Evolutionary conservation across 2,113 vertebrate genomes (phyloP).

Genomic region (Anguilla japonica): DNA sequence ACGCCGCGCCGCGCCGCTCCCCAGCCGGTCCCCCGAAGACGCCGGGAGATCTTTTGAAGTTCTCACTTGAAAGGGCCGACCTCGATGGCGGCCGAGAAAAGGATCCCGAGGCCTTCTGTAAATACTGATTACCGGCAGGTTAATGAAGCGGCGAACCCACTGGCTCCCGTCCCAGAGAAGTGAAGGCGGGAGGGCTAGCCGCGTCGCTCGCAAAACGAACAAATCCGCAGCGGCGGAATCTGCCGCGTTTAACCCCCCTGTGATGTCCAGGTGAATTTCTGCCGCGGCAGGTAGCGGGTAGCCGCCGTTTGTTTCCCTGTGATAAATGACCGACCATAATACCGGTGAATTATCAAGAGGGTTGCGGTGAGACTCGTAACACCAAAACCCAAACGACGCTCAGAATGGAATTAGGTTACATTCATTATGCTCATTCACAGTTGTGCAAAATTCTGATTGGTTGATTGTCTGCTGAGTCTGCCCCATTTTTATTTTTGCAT

Average conservation of each 20-base stretch:
- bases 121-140: constrained; percentile 70
- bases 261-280: background rate
- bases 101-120: constrained; percentile 57
- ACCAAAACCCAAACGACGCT: background rate
- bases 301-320: background rate
- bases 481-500: background rate
- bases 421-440: background rate
- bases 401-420: background rate
- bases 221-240: background rate
- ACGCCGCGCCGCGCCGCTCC: constrained; percentile 41
- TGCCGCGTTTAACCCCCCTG: background rate
- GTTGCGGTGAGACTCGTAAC: background rate
- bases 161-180: background rate
- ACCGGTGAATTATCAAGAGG: background rate
- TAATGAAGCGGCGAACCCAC: constrained; percentile 54
- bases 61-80: constrained; percentile 66
- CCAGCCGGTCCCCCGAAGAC: constrained; percentile 63
- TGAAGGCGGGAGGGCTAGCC: background rate
- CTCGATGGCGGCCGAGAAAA: constrained; percentile 53
- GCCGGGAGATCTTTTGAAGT: constrained; percentile 64
- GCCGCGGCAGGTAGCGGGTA: background rate
- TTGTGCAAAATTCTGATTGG: background rate
- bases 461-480: background rate
- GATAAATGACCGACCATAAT: background rate
- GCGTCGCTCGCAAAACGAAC: background rate